These are phyloP conservation scores for Brachyhypopomus gauderio DNA, from an alignment of 2,113 vertebrate genomes.

Conservation along the genomic window DNA sequence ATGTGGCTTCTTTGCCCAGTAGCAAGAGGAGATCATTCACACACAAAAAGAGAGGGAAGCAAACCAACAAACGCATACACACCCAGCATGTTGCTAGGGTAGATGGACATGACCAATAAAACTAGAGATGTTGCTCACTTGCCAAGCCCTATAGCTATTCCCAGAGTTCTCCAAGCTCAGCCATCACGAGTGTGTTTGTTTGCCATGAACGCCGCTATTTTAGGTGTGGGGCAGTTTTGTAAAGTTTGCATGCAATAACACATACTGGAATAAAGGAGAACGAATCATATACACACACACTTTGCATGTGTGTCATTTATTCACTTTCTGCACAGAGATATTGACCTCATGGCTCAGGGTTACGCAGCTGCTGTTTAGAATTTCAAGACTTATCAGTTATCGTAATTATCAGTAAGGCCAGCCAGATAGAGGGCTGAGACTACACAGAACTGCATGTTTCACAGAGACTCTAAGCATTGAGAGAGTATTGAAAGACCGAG, in stretches of 20 bases:
- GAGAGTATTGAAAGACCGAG: background rate
- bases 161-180: constrained; percentile 13
- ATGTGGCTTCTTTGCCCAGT: constrained; percentile 7
- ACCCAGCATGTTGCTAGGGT: constrained; percentile 1
- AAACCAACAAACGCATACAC: background rate
- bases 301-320: background rate
- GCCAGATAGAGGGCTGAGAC: constrained; percentile 26
- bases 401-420: constrained; percentile 19
- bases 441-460: constrained; percentile 15
- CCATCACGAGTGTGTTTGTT: constrained; percentile 42
- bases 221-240: constrained; percentile 20
- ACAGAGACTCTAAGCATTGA: constrained; percentile 9
- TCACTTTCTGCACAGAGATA: background rate
- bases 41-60: background rate
- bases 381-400: constrained; percentile 24
- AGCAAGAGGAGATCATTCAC: background rate
- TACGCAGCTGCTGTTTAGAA: constrained; percentile 36
- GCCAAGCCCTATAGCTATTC: constrained; percentile 40
- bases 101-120: constrained; percentile 22
- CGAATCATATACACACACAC: background rate
- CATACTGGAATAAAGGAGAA: constrained; percentile 7
- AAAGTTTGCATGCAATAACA: constrained; percentile 25
- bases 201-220: constrained; percentile 1
- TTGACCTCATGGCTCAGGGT: background rate
- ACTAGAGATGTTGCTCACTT: constrained; percentile 16